Evolutionary conservation across 1,140 invertebrate genomes (phyloP).

Genomic region (Drosophila aff.): DNA sequence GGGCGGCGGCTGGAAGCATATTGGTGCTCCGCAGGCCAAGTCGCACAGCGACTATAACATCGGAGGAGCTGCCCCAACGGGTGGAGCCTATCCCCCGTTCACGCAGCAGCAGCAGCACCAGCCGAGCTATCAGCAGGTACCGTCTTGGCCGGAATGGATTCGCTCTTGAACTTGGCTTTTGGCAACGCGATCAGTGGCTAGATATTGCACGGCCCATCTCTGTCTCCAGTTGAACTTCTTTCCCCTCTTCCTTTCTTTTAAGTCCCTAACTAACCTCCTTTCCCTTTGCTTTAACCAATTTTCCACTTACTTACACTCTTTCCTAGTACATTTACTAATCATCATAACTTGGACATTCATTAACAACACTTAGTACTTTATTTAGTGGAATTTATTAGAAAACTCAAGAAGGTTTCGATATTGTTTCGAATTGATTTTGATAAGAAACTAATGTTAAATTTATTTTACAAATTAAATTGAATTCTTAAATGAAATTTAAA

Average conservation of each 20-base stretch:
- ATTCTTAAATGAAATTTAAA: too few relatives aligned
- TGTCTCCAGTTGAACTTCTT: constrained; percentile 19
- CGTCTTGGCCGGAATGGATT: constrained; percentile 50
- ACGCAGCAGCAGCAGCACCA: constrained; percentile 43
- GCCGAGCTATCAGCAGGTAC: constrained; percentile 83
- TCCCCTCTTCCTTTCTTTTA: not conserved
- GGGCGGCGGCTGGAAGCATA: constrained; percentile 73
- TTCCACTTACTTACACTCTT: not conserved
- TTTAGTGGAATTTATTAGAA: not conserved
- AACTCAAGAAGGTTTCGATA: not conserved
- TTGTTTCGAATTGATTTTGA: not conserved
- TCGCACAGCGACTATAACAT: constrained; percentile 46
- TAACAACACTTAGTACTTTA: not conserved
- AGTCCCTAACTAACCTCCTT: not conserved
- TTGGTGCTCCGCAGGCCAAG: constrained; percentile 69
- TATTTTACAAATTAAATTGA: not conserved
- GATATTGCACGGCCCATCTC: constrained; percentile 50
- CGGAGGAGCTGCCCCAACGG: constrained; percentile 28
- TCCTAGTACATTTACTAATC: not conserved
- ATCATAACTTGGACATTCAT: not conserved
- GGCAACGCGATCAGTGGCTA: constrained; percentile 43
- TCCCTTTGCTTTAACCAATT: not conserved
- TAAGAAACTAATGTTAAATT: not conserved
- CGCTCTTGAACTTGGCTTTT: constrained; percentile 52
- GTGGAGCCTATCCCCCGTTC: constrained; percentile 33